Evolutionary conservation across 2,113 vertebrate genomes (phyloP).

Genomic region (Mugil cephalus): DNA sequence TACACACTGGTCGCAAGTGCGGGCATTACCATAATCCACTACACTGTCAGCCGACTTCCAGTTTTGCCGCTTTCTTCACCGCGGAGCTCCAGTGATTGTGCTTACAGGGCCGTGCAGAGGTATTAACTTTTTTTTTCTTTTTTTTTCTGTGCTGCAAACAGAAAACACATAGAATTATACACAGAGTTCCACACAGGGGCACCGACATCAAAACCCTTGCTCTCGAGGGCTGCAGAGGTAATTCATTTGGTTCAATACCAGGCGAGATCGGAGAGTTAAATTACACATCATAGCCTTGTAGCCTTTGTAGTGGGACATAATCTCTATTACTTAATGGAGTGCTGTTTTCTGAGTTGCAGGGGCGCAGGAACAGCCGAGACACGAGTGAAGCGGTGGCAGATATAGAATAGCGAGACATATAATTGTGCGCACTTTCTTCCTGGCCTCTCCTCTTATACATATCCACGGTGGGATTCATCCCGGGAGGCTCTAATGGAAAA

Average conservation of each 20-base stretch:
- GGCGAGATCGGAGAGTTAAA: slow-evolving; percentile 41
- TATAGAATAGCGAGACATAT: slow-evolving; percentile 22
- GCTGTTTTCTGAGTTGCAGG: slow-evolving; percentile 15
- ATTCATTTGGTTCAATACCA: slow-evolving; percentile 51
- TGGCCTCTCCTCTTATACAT: slow-evolving; percentile 29
- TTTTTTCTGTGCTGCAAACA: slow-evolving; percentile 4
- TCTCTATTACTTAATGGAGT: slow-evolving; percentile 39
- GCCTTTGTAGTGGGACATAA: neutral
- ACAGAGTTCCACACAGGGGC: neutral
- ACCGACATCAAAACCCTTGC: slow-evolving; percentile 12
- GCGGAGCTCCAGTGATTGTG: slow-evolving; percentile 11
- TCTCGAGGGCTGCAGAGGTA: slow-evolving; percentile 7
- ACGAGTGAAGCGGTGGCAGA: slow-evolving; percentile 7
- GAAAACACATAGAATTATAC: neutral
- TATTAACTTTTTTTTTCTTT: slow-evolving; percentile 1
- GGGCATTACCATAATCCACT: neutral
- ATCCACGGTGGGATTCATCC: slow-evolving; percentile 34
- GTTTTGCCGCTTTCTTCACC: slow-evolving; percentile 3
- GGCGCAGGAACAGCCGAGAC: slow-evolving; percentile 1
- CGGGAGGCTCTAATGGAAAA: slow-evolving; percentile 39
- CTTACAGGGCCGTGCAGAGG: slow-evolving; percentile 9
- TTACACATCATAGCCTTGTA: slow-evolving; percentile 40
- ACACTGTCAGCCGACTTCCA: neutral
- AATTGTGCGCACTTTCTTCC: slow-evolving; percentile 6
- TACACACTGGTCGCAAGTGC: slow-evolving; percentile 12